A percentile compares a stretch with the other conserved stretches of the same genome.
Evolutionary conservation across 1,140 invertebrate species (phyloP).

Genomic region (Brachionus paranguensis): DNA sequence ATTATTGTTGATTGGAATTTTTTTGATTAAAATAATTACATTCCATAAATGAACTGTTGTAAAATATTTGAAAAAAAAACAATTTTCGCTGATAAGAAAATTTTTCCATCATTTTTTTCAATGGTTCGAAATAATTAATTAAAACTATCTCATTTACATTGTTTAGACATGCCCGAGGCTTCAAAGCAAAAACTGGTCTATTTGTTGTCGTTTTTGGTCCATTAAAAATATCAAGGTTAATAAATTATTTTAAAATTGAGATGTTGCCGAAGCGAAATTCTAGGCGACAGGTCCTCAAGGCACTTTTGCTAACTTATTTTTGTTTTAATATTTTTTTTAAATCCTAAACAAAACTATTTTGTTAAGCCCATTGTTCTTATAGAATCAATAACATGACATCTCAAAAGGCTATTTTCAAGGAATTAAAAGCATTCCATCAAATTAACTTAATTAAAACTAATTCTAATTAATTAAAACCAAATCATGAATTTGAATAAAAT

Average conservation of each 20-base stretch:
- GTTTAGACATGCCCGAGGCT: background rate
- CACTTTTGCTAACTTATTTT: background rate
- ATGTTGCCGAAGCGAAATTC: background rate
- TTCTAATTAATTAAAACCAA: background rate
- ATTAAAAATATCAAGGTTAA: background rate
- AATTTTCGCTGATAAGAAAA: background rate
- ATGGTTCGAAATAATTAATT: background rate
- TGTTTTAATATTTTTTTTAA: background rate
- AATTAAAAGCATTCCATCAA: background rate
- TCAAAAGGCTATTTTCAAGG: background rate
- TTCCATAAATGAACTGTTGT: background rate
- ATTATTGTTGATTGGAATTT: background rate
- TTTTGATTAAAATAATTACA: background rate
- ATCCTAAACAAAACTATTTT: background rate
- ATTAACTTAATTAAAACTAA: background rate
- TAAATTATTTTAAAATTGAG: background rate
- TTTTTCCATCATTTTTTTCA: background rate
- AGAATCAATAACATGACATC: background rate
- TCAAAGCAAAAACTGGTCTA: background rate
- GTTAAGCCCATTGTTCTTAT: background rate
- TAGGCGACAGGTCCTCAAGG: background rate
- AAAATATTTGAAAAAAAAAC: background rate
- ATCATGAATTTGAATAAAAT: background rate
- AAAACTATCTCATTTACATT: background rate
- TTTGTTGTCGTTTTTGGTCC: background rate